Percentiles rank a stretch among this genome's conserved stretches.
Evolutionary conservation across 2,113 vertebrate species (phyloP).

Genomic region (Eira barbara): DNA sequence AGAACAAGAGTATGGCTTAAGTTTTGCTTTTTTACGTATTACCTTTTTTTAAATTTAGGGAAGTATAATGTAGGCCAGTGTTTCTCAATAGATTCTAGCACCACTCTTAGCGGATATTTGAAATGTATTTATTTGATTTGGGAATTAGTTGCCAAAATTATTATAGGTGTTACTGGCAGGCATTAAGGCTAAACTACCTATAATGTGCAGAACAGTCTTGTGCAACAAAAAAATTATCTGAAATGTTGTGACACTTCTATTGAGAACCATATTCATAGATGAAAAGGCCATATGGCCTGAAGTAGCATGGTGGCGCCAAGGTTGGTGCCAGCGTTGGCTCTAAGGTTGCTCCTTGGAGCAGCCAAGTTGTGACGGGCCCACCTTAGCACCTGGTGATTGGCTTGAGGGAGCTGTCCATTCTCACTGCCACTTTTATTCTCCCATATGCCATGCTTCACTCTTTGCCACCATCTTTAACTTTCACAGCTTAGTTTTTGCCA

Average conservation of each 20-base stretch:
- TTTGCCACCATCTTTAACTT: not conserved
- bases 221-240: not conserved
- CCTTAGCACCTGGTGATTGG: not conserved
- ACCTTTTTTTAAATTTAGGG: not conserved
- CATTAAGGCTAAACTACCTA: not conserved
- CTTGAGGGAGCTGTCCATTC: not conserved
- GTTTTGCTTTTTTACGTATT: not conserved
- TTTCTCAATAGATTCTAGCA: not conserved
- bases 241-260: not conserved
- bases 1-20: not conserved
- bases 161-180: not conserved
- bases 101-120: not conserved
- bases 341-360: no score
- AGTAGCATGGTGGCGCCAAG: not conserved
- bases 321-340: no score
- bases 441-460: not conserved
- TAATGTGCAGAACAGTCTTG: not conserved
- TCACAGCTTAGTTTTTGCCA: not conserved
- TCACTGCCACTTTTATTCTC: not conserved
- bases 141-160: not conserved
- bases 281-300: not conserved
- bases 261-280: not conserved
- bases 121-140: not conserved
- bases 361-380: not conserved
- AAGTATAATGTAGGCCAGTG: not conserved